Conservation (phyloP, 1,140 invertebrate species). For the Drosophila sp. region DNA sequence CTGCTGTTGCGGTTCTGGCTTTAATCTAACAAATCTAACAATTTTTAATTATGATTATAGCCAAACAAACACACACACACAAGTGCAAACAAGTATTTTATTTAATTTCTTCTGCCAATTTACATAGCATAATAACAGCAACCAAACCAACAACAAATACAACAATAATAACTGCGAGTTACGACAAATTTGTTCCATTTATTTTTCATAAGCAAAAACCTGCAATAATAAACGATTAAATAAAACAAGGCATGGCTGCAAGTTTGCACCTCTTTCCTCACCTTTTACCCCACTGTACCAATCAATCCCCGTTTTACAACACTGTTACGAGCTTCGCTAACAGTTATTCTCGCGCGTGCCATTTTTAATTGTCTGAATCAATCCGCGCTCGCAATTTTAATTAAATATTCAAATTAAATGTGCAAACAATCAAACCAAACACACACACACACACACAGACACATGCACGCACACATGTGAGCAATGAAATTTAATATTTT, state of each 20-base stretch:
- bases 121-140: slow-evolving; percentile 19
- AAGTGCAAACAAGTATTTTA: slow-evolving; percentile 15
- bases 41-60: slow-evolving; percentile 78
- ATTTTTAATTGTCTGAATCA: slow-evolving; percentile 80
- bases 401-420: slow-evolving; percentile 80
- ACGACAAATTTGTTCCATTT: slow-evolving; percentile 55
- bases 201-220: slow-evolving; percentile 35
- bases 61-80: slow-evolving; percentile 49
- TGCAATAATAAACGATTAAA: slow-evolving; percentile 37
- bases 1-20: slow-evolving; percentile 44
- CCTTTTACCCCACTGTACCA: not conserved
- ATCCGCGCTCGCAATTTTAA: slow-evolving; percentile 79
- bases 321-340: not conserved
- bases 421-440: slow-evolving; percentile 55
- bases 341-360: slow-evolving; percentile 31
- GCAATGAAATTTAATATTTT: slow-evolving; percentile 59
- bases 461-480: slow-evolving; percentile 6
- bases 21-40: slow-evolving; percentile 64
- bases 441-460: slow-evolving; percentile 28
- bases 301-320: not conserved
- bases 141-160: not conserved
- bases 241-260: slow-evolving; percentile 18
- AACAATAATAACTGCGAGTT: not conserved
- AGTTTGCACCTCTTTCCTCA: not conserved
- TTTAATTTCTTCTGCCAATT: slow-evolving; percentile 56